Evolutionary conservation across 2,888 invertebrate species (phyloP), one percentile per base, ranked within the genome.

Genomic region (Microctonus aethiopoides): DNA sequence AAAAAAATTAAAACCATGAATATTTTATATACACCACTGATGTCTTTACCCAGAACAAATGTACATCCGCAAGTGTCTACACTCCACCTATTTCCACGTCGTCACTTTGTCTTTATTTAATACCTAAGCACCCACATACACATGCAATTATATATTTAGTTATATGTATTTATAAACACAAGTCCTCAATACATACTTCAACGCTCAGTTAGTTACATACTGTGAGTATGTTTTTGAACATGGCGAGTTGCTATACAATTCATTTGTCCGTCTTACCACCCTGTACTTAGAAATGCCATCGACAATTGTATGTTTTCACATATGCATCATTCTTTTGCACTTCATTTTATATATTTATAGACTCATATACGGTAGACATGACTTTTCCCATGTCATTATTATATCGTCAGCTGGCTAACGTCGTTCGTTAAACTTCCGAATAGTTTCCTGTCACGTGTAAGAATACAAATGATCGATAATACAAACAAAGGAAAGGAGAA

Each of bases 131-230:
- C n/a, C 10, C 11, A n/a, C n/a, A 59, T 29, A 29, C 29, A 29
- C 29, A 29, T 7, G 10, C 24, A 36, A 24, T 10, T 16, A 9
- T 5, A 24, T 63, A 46, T 62, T 34, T 36, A 20, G 52, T 24
- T 39, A 67, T 74, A n/a, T 7, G n/a, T 46, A 74, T 72, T 74
- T 74, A 74, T 72, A 74, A 69, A 70, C 68, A 68, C 64, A 51
- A 41, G 13, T 13, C 6, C 10, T 34, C 62, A 67, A 72, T 67
- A 57, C 66, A 69, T 72, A 72, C 59, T 72, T 70, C 57, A 67
- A 64, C 64, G 63, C 59, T 68, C 62, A 22, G 57, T 72, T 72
- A 69, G 61, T 69, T 66, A 62, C 66, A 63, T 36, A 60, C n/a
- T n/a, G 67, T 59, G 64, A 65, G 57, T 22, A 41, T 57, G 52